Base-by-base conservation (phyloP, 1,140 invertebrate species). In the Drosophila navojoa region DNA sequence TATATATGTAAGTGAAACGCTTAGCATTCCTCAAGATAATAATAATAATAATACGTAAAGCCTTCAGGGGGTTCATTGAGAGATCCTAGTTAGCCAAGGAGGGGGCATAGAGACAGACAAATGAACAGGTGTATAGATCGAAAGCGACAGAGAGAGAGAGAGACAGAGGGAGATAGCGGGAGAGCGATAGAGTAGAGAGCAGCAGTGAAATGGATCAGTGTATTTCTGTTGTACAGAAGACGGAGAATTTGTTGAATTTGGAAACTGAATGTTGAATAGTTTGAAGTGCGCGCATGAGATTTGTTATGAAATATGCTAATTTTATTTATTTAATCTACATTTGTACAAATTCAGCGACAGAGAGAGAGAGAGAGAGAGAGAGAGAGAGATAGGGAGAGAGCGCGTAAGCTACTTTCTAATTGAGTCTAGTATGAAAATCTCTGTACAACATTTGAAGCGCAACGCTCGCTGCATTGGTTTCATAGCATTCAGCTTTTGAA, bases 1-100 rank as follows among this genome's bases (percentile, higher is more conserved):
- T 86, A 81, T 74, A 84, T 84, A 77, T 84, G 59, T 79, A 74
- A 79, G 76, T 68, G 74, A 78, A 81, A 74, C 62, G 71, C 67
- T 87, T 47, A 55, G 50, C 54, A 76, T 66, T 79, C 52, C 42
- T 45, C 52, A 61, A 72, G 64, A 57, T 68, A 58, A 57, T 38
- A 38, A 38, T 38, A 38, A 38, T 38, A 11, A 38, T 38, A 40
- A 70, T 62, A 74, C 59, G 45, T 74, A 74, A 74, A 42, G 35
- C 16, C 61, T 60, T 53, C 42, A 16, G 42, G n/a, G 42, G n/a
- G n/a, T 16, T 45, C n/a, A 45, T 27, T 52, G 11, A 22, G 16
- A 25, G 3, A 5, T 16, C 16, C 53, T 63, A 70, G 42, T 29
- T 38, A 44, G 25, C 10, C 57, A 22, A 50, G 32, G 49, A n/a